Evolutionary conservation across 37 sponge, comb jelly and placozoan genomes (phyloP).

Genomic region (Chondrilla cf. caribensis): DNA sequence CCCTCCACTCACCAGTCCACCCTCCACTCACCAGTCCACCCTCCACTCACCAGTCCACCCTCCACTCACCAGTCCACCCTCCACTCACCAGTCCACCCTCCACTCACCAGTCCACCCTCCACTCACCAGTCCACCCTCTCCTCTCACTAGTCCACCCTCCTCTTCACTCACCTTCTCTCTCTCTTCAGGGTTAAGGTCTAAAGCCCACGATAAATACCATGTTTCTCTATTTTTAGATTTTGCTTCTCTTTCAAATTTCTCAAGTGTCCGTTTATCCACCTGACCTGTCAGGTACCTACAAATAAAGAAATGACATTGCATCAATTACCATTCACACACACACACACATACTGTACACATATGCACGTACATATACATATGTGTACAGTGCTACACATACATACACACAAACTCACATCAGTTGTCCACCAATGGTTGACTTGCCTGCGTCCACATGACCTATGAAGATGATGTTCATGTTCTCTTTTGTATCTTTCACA

Average conservation of each 20-base stretch:
- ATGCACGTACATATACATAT: not conserved
- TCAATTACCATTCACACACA: not conserved
- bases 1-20: no score
- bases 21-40: no score
- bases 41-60: no score
- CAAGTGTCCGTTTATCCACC: conserved; percentile 98
- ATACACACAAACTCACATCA: conserved; percentile 68
- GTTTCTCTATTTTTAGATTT: conserved; percentile 98
- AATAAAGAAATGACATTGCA: not conserved
- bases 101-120: no score
- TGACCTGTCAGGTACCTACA: conserved; percentile 85
- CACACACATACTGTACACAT: not conserved
- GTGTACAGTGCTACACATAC: not conserved
- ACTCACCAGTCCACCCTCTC: not conserved
- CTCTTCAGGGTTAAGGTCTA: conserved; percentile 97
- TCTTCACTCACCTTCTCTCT: conserved; percentile 78
- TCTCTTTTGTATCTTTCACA: conserved; percentile 75
- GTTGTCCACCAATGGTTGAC: conserved; percentile 98
- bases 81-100: no score
- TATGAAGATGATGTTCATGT: conserved; percentile 94
- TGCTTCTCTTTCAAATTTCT: conserved; percentile 99
- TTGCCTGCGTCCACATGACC: conserved; percentile 99
- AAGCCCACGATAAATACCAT: conserved; percentile 98
- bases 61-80: no score
- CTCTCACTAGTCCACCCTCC: not conserved